phyloP scores from a whole-genome alignment of 2,888 invertebrate species.

The Pristionchus arcanus region DNA sequence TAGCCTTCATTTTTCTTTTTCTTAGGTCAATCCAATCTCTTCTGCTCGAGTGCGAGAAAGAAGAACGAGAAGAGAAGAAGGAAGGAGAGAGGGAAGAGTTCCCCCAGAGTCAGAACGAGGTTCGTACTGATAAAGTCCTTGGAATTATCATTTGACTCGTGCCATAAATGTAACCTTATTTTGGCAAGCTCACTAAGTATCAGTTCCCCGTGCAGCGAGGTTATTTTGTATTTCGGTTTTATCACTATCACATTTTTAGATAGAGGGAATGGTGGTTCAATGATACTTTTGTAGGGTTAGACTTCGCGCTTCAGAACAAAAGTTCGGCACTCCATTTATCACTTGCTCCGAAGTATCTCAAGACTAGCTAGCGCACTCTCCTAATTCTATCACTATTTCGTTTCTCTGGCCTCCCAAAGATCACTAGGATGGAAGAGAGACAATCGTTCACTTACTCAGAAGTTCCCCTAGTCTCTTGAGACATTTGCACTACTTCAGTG shows the following conservation, averaged over 20 bases:
- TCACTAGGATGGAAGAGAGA: background rate
- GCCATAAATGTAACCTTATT: too few species aligned
- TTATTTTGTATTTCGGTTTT: too few species aligned
- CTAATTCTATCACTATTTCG: too few species aligned
- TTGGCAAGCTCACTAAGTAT: too few species aligned
- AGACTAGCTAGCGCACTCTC: too few species aligned
- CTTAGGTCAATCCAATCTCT: slow-evolving; percentile 1
- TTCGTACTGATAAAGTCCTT: background rate
- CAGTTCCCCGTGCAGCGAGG: too few species aligned
- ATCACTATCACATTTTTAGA: too few species aligned
- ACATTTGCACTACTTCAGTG: background rate
- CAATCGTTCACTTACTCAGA: background rate
- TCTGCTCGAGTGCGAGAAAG: background rate
- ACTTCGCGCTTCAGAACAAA: too few species aligned
- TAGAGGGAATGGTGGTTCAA: too few species aligned
- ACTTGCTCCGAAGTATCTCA: background rate
- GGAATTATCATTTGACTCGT: too few species aligned
- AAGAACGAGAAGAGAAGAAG: background rate
- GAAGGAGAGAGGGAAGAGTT: background rate
- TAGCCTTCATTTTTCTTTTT: background rate
- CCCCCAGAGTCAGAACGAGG: background rate
- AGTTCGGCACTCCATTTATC: background rate
- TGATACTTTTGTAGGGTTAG: too few species aligned
- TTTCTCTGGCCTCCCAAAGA: background rate
- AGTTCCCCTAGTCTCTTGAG: background rate